Evolutionary conservation across 2,797 vertebrate genomes (phyloP).

Genomic region (Mormyrops attenuatus): DNA sequence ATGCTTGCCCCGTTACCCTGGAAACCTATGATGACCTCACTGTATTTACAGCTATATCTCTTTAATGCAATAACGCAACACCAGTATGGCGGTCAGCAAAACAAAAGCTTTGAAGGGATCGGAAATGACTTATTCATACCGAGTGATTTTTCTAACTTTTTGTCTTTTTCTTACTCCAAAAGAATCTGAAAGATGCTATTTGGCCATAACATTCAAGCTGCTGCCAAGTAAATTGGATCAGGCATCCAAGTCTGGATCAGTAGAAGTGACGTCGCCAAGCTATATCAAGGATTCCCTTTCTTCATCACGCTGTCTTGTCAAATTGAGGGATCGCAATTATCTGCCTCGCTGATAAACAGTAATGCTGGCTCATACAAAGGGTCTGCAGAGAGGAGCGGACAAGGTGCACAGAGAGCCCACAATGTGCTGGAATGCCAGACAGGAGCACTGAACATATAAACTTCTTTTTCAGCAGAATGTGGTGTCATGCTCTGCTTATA

Average conservation of each 20-base stretch:
- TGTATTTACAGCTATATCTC: background rate
- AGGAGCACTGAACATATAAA: background rate
- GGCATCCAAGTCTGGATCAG: background rate
- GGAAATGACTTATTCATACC: background rate
- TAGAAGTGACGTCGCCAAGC: background rate
- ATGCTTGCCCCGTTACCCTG: background rate
- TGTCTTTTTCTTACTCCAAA: background rate
- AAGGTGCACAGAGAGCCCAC: background rate
- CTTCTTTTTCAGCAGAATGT: background rate
- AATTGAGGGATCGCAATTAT: constrained; percentile 16
- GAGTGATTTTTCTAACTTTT: background rate
- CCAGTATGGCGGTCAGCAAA: background rate
- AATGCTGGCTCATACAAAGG: background rate
- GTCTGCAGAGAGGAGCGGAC: background rate
- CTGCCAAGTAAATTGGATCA: background rate
- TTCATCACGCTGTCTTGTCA: background rate
- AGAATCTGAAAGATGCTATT: background rate
- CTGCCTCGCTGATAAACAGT: constrained; percentile 1
- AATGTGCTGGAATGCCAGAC: background rate
- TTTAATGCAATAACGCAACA: background rate
- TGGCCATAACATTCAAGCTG: background rate
- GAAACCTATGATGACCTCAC: background rate
- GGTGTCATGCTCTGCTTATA: background rate
- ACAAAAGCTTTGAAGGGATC: background rate
- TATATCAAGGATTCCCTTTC: background rate